These are phyloP conservation scores for Patiria pectinifera DNA, from an alignment of 53 echinoderm and acorn worm genomes.

Conservation along the genomic window DNA sequence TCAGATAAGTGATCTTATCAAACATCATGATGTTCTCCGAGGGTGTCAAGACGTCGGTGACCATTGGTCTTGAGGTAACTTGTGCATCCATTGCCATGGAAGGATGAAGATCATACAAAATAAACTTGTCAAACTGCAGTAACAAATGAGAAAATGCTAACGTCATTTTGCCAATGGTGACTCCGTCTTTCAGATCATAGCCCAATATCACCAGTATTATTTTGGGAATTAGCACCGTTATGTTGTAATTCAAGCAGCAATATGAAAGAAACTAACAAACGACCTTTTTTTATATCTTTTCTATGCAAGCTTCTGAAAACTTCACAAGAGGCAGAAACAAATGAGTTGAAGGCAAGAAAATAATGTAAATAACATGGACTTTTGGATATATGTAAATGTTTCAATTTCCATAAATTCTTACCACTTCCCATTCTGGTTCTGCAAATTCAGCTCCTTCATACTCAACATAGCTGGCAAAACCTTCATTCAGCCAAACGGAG, in stretches of 20 bases:
- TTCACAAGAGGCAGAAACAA: no score
- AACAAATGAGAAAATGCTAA: neutral
- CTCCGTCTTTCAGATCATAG: neutral
- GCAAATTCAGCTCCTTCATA: slow-evolving; percentile 71
- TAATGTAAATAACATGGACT: no score
- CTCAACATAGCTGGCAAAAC: slow-evolving; percentile 90
- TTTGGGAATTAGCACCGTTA: no score
- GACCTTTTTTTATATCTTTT: no score
- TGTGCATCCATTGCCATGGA: slow-evolving; percentile 82
- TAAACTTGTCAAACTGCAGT: slow-evolving; percentile 82
- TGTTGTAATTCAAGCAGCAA: no score
- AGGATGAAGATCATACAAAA: slow-evolving; percentile 79
- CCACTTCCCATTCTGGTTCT: slow-evolving; percentile 88
- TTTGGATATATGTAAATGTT: no score
- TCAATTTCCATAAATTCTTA: neutral
- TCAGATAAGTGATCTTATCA: slow-evolving; percentile 94
- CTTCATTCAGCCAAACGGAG: slow-evolving; percentile 91
- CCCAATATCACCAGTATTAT: neutral
- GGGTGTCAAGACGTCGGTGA: slow-evolving; percentile 83
- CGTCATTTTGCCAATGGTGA: neutral
- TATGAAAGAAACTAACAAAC: no score
- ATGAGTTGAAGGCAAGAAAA: no score
- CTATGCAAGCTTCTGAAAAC: no score
- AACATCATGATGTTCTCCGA: slow-evolving; percentile 93
- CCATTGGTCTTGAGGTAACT: slow-evolving; percentile 90